A percentile compares a stretch with the other conserved stretches of the same genome.
Evolutionary conservation across 2,888 invertebrate genomes (phyloP).

Genomic region (Prosopocoilus inquinatus): DNA sequence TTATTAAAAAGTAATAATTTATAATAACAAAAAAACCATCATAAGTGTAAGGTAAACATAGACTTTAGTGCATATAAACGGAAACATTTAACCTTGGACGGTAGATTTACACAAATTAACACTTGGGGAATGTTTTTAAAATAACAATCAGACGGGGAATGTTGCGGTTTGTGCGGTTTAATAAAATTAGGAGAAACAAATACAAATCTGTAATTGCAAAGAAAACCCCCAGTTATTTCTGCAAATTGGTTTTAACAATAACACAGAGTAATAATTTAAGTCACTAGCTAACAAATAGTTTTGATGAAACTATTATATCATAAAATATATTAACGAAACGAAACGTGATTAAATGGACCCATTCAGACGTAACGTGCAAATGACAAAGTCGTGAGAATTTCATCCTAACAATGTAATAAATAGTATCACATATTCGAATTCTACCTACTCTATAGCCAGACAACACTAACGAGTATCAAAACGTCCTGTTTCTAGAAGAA

Average conservation of each 20-base stretch:
- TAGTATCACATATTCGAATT: slow-evolving; percentile 4
- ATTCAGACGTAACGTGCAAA: not conserved
- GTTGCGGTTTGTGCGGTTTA: not conserved
- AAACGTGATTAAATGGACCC: slow-evolving; percentile 1
- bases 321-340: not conserved
- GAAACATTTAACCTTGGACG: slow-evolving; percentile 9
- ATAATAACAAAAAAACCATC: slow-evolving; percentile 7
- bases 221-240: not conserved
- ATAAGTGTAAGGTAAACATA: slow-evolving; percentile 1
- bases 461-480: slow-evolving; percentile 4
- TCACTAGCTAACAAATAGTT: not conserved
- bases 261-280: not conserved
- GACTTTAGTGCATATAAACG: not conserved
- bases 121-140: not conserved
- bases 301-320: not conserved
- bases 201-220: not conserved
- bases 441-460: not conserved
- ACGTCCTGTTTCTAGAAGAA: slow-evolving; percentile 2
- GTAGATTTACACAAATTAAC: slow-evolving; percentile 4
- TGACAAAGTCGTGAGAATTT: slow-evolving; percentile 2
- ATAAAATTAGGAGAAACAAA: not conserved
- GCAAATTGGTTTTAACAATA: not conserved
- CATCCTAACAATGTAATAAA: slow-evolving; percentile 4
- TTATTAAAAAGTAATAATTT: slow-evolving; percentile 17
- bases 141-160: not conserved